A percentile compares a stretch with the other conserved stretches of the same genome.
phyloP scores from a whole-genome alignment of 2,113 vertebrate species.

The Salvator merianae region DNA sequence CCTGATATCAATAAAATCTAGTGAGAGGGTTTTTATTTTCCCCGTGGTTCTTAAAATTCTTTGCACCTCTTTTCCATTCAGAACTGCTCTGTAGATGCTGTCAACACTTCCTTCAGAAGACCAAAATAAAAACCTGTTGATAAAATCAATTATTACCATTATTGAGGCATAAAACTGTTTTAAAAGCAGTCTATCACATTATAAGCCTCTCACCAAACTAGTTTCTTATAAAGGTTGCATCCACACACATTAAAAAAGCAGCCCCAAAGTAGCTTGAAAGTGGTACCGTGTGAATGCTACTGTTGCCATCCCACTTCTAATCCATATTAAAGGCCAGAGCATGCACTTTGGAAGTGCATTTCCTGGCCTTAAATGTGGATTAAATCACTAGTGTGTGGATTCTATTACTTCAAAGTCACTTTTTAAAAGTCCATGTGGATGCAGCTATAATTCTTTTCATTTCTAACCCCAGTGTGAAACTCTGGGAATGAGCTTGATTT shows the following conservation, averaged over 20 bases:
- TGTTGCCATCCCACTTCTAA: too few relatives aligned
- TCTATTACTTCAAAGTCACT: too few relatives aligned
- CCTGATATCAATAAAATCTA: slow-evolving; percentile 76
- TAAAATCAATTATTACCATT: not conserved
- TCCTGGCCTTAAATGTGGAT: too few relatives aligned
- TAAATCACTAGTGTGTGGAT: too few relatives aligned
- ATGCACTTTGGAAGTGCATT: too few relatives aligned
- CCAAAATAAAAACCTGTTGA: slow-evolving; percentile 88
- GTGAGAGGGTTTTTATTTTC: slow-evolving; percentile 71
- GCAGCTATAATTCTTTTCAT: too few relatives aligned
- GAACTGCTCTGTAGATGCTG: slow-evolving; percentile 76
- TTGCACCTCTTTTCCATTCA: slow-evolving; percentile 60
- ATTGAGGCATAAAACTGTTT: not conserved
- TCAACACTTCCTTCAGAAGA: slow-evolving; percentile 76
- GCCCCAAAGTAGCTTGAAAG: too few relatives aligned
- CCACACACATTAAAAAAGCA: too few relatives aligned
- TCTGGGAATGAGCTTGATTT: not conserved
- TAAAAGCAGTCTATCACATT: not conserved
- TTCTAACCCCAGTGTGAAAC: too few relatives aligned
- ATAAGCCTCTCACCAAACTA: not conserved
- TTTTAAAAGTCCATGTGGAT: too few relatives aligned
- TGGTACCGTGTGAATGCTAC: too few relatives aligned
- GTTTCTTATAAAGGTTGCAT: not conserved
- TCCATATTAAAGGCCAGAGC: too few relatives aligned
- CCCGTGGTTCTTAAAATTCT: slow-evolving; percentile 74